phyloP scores from a whole-genome alignment of 2,113 vertebrate species.

The Rhinogobius similis region DNA sequence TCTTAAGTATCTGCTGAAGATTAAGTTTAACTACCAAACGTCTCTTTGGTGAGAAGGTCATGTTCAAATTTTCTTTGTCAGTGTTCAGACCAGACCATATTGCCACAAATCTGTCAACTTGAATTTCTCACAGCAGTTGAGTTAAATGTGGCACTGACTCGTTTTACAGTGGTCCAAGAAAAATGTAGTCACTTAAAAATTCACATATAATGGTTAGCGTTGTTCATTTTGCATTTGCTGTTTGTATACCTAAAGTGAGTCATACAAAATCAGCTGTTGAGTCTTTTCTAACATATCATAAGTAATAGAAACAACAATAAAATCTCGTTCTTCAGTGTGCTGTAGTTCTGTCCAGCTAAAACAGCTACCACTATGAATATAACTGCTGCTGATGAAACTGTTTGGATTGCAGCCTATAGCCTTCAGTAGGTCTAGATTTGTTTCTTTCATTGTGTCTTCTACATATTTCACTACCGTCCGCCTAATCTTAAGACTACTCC shows the following conservation, averaged over 20 bases:
- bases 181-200: constrained; percentile 55
- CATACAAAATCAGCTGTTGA: no score
- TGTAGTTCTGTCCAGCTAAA: neutral
- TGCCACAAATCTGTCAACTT: constrained; percentile 30
- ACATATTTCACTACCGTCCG: neutral
- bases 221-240: constrained; percentile 35
- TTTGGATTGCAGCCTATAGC: constrained; percentile 35
- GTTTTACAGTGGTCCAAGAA: constrained; percentile 32
- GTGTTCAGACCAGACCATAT: constrained; percentile 39
- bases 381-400: constrained; percentile 1
- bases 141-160: constrained; percentile 14
- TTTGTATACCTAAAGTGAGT: no score
- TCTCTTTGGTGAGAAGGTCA: constrained; percentile 87
- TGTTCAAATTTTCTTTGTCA: neutral
- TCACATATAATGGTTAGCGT: constrained; percentile 42
- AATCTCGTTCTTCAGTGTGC: no score
- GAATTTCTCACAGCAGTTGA: constrained; percentile 35
- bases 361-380: neutral
- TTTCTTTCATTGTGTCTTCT: constrained; percentile 32
- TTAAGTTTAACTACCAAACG: constrained; percentile 95
- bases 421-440: constrained; percentile 23
- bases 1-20: constrained; percentile 96
- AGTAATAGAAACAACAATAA: neutral
- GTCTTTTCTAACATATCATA: no score
- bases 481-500: neutral